Conservation (phyloP, 2,113 vertebrate species). For the Tragulus kanchil region DNA sequence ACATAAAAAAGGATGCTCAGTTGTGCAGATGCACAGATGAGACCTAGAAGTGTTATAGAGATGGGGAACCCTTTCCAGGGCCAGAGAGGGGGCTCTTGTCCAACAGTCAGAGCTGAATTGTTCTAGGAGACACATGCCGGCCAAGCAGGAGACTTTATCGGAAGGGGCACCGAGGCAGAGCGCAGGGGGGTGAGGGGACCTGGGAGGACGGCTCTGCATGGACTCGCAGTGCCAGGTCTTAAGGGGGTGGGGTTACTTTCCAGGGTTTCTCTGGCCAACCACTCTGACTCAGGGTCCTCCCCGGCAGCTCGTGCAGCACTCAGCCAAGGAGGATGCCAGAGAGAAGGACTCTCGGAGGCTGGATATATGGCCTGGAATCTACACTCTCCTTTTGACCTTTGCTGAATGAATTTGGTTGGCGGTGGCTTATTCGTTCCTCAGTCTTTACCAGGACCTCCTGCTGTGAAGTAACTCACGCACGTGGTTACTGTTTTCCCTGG, state of each 20-base stretch:
- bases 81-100: background rate
- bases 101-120: background rate
- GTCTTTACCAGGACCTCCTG: background rate
- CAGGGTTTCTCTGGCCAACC: background rate
- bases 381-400: background rate
- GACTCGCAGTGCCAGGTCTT: background rate
- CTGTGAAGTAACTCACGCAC: background rate
- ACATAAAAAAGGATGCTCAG: background rate
- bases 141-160: background rate
- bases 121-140: background rate
- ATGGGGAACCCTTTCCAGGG: background rate
- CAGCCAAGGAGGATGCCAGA: background rate
- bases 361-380: background rate
- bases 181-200: background rate
- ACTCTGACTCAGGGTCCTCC: background rate
- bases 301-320: background rate
- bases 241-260: background rate
- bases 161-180: background rate
- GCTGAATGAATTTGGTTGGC: background rate
- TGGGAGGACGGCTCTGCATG: fast-evolving
- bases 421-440: background rate
- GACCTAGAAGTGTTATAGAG: background rate
- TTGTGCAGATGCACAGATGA: background rate
- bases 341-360: background rate
- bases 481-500: background rate